Percentiles rank a stretch among this genome's conserved stretches.
Conservation (phyloP, 2,888 invertebrate species). For the Hydriomena furcata region DNA sequence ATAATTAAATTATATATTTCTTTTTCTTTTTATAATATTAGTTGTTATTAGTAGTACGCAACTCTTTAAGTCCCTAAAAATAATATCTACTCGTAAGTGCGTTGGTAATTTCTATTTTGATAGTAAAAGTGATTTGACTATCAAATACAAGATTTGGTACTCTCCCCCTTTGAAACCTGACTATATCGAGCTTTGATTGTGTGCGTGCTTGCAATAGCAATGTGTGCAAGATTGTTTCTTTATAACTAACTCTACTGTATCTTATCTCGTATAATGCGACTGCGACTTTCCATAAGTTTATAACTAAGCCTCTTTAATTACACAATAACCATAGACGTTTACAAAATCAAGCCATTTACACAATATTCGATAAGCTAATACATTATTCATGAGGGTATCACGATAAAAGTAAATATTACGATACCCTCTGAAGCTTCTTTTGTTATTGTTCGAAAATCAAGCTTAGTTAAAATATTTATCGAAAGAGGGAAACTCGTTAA, state of each 20-base stretch:
- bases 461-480: constrained; percentile 31
- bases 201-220: too few relatives aligned
- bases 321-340: constrained; percentile 44
- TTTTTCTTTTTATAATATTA: too few relatives aligned
- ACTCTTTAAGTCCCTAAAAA: too few relatives aligned
- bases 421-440: constrained; percentile 44
- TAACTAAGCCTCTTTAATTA: constrained; percentile 57
- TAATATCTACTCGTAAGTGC: too few relatives aligned
- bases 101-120: too few relatives aligned
- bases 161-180: too few relatives aligned
- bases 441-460: constrained; percentile 33
- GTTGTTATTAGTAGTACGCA: too few relatives aligned
- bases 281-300: constrained; percentile 43
- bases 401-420: constrained; percentile 57
- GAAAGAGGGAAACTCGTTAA: constrained; percentile 15
- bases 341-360: constrained; percentile 55
- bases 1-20: too few relatives aligned
- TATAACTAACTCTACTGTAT: constrained; percentile 1
- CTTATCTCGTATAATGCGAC: constrained; percentile 5
- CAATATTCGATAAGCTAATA: constrained; percentile 54
- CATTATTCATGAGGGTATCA: constrained; percentile 68
- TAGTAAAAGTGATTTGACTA: too few relatives aligned
- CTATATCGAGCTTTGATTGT: too few relatives aligned
- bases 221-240: too few relatives aligned
- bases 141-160: too few relatives aligned